phyloP scores from a whole-genome alignment of 1,140 invertebrate species.

The Papilio aristodemus region DNA sequence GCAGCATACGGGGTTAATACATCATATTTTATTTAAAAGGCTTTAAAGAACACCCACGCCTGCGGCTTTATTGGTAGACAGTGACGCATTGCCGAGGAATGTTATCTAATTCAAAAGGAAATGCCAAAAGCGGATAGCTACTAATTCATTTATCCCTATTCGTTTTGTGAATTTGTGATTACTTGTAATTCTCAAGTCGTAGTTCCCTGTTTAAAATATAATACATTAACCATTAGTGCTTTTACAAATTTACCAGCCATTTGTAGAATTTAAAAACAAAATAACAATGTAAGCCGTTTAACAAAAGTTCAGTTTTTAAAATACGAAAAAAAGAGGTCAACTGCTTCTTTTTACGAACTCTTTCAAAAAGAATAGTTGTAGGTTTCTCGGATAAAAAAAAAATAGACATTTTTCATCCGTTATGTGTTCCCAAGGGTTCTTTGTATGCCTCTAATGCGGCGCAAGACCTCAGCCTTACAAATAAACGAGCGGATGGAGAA shows the following conservation, averaged over 20 bases:
- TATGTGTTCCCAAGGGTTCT: conserved; percentile 21
- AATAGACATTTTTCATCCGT: conserved; percentile 6
- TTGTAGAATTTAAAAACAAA: no score
- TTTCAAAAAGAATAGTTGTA: not conserved
- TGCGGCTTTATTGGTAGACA: conserved; percentile 4
- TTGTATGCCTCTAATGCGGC: conserved; percentile 32
- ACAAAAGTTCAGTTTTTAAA: no score
- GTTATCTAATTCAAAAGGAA: conserved; percentile 11
- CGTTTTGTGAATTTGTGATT: not conserved
- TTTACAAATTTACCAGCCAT: no score
- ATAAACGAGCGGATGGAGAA: conserved; percentile 22
- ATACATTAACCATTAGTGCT: no score
- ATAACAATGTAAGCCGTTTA: no score
- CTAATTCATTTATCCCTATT: not conserved
- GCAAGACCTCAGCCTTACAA: conserved; percentile 27
- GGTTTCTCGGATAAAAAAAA: not conserved
- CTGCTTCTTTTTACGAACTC: not conserved
- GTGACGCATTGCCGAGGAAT: conserved; percentile 23
- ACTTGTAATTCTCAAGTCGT: no score
- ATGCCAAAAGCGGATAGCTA: not conserved
- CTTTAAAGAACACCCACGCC: conserved; percentile 33
- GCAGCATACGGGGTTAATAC: not conserved
- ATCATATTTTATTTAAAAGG: conserved; percentile 30
- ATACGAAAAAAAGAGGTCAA: no score
- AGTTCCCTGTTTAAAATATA: not conserved